A percentile compares a stretch with the other conserved stretches of the same genome.
Conservation (phyloP, 2,888 invertebrate genomes). For the Spodoptera picta region DNA sequence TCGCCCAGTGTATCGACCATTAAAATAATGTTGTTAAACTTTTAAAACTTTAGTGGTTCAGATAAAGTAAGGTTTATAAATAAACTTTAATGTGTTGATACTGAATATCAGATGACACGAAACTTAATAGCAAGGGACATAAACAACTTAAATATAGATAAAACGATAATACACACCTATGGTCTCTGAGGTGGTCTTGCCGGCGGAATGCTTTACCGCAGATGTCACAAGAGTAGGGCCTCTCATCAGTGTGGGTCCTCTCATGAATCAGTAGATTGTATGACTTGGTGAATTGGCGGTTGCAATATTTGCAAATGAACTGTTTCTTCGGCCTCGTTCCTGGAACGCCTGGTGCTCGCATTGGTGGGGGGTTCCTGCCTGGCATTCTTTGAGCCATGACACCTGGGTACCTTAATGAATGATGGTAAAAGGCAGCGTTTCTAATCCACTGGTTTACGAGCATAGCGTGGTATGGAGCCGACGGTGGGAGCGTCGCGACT, state of each 20-base stretch:
- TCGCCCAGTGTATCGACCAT: background rate
- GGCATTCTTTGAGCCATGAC: constrained; percentile 86
- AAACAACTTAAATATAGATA: constrained; percentile 36
- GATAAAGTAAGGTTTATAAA: constrained; percentile 45
- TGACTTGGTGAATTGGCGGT: constrained; percentile 98
- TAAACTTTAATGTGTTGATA: constrained; percentile 32
- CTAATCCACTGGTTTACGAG: constrained; percentile 93
- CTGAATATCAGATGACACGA: constrained; percentile 42
- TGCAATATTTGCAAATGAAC: constrained; percentile 99
- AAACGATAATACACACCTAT: constrained; percentile 89
- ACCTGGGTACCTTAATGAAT: constrained; percentile 84
- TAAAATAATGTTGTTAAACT: constrained; percentile 7
- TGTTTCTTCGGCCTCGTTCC: constrained; percentile 93
- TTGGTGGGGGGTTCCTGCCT: constrained; percentile 86
- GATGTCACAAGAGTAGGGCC: constrained; percentile 98
- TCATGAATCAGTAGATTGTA: constrained; percentile 99
- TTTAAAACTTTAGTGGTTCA: constrained; percentile 23
- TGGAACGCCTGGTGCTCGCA: constrained; percentile 88
- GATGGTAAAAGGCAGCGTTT: constrained; percentile 91
- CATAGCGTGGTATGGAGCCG: constrained; percentile 88
- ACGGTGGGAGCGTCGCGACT: constrained; percentile 82
- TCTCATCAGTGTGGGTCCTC: constrained; percentile 98
- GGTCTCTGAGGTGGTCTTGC: constrained; percentile 97
- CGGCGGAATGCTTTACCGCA: constrained; percentile 98
- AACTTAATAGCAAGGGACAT: constrained; percentile 44